A percentile compares a stretch with the other conserved stretches of the same genome.
Conservation (phyloP, 2,797 vertebrate species). For the Coccyzus lansbergi region DNA sequence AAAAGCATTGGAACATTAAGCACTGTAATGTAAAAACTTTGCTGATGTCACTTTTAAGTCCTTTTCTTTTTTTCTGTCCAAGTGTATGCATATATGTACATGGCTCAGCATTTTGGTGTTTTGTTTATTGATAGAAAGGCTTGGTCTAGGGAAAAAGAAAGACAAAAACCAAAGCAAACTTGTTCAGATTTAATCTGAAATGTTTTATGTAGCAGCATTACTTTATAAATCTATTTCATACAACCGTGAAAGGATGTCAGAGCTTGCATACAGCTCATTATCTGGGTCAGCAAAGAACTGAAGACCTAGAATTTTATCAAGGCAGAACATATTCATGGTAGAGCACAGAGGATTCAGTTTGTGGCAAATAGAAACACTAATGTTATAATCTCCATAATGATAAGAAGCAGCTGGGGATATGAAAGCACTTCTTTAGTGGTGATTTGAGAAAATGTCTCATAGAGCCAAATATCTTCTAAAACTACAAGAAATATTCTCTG, state of each 20-base stretch:
- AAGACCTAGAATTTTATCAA: background rate
- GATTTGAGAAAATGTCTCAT: background rate
- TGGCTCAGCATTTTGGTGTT: background rate
- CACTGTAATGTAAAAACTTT: background rate
- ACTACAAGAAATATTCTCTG: background rate
- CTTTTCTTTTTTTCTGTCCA: background rate
- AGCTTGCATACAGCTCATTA: background rate
- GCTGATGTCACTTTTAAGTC: background rate
- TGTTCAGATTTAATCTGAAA: background rate
- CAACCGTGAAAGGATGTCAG: background rate
- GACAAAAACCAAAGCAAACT: background rate
- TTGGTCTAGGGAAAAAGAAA: background rate
- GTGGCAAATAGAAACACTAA: background rate
- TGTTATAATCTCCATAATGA: background rate
- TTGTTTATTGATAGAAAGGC: background rate
- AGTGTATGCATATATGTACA: background rate
- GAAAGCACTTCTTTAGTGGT: background rate
- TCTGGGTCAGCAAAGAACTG: background rate
- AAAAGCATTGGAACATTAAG: background rate
- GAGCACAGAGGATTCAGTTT: background rate
- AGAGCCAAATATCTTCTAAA: background rate
- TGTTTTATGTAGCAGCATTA: background rate
- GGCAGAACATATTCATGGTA: background rate
- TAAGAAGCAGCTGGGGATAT: background rate
- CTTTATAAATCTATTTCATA: slow-evolving; percentile 1